Base-by-base conservation (phyloP, 2,113 vertebrate species). In the Mesocricetus auratus region DNA sequence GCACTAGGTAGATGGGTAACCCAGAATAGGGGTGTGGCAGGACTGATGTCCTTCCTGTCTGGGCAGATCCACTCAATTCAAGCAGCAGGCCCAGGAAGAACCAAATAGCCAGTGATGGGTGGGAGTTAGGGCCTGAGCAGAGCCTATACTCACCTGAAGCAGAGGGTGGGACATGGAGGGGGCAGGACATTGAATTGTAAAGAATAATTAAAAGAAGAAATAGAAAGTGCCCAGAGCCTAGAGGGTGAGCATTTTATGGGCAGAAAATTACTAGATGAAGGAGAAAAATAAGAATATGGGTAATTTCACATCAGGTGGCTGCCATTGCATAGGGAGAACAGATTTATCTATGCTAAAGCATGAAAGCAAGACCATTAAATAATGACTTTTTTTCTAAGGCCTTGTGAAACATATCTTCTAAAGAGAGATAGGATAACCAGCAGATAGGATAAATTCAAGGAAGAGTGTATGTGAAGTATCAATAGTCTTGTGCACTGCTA, bases 371-470 rank as follows among this genome's bases (percentile, higher is more conserved):
- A 60, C 5, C 10, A 21, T 8, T 73, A 47, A 47, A 47, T 4
- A 47, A 47, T 47, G 47, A 8, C 47, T 47, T 60, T 94, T 94
- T 91, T 74, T 64, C 45, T 62, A 82, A 77, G 58, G 4, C 0
- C 15, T 1, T 69, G 5, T 62, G 7, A 89, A 50, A 7, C 11
- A 87, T 21, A 77, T 4, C 74, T 73, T 78, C 33, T 69, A 17
- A 50, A 62, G 22, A 42, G 11, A 60, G 16, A 45, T 4, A 66
- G 0, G 39, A 2, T 42, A 9, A 10, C 2, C 4, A n/a, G 33
- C 11, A 12, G 1, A 53, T 15, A 4, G 42, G 0, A 77, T 12
- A n/a, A 31, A 4, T 5, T 3, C 39, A 29, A 1, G 24, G 58
- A 29, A 42, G 15, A 22, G 12, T 10, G 19, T 78, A 12, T 53